Percentiles rank a stretch among this genome's conserved stretches.
These are phyloP conservation scores for Pseudochromis fuscus DNA, from an alignment of 2,797 vertebrate species.

Conservation along the genomic window DNA sequence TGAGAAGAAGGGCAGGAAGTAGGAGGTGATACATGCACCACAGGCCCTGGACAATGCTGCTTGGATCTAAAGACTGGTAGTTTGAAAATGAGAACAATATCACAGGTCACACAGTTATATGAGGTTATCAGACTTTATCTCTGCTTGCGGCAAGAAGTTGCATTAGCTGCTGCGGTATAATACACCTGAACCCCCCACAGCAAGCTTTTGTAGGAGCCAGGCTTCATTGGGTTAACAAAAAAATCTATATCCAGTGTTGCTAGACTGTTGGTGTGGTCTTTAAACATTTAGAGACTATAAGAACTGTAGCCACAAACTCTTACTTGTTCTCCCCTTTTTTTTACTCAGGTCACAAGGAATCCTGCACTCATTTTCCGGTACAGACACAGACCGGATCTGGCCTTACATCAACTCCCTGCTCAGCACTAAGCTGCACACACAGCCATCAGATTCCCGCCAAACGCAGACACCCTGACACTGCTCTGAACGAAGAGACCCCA, in stretches of 20 bases:
- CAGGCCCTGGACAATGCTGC: no score
- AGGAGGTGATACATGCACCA: no score
- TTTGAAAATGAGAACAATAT: no score
- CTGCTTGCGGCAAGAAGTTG: background rate
- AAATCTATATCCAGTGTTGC: background rate
- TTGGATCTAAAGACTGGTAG: no score
- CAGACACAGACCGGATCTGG: constrained; percentile 97
- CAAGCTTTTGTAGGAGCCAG: background rate
- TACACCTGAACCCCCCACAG: background rate
- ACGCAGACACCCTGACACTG: constrained; percentile 72
- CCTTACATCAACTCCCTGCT: constrained; percentile 93
- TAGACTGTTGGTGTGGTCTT: no score
- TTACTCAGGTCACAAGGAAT: constrained; percentile 90
- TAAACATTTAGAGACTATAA: background rate
- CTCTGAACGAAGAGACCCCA: constrained; percentile 1
- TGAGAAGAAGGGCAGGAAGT: no score
- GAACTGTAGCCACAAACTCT: background rate
- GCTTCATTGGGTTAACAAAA: background rate
- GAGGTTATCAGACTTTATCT: no score
- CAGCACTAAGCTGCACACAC: constrained; percentile 87
- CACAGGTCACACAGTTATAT: no score
- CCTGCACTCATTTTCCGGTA: constrained; percentile 94
- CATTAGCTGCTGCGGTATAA: background rate
- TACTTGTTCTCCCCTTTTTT: background rate
- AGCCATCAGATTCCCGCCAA: constrained; percentile 74